Conservation (phyloP, 2,113 vertebrate species). For the Terrapene triunguis region DNA sequence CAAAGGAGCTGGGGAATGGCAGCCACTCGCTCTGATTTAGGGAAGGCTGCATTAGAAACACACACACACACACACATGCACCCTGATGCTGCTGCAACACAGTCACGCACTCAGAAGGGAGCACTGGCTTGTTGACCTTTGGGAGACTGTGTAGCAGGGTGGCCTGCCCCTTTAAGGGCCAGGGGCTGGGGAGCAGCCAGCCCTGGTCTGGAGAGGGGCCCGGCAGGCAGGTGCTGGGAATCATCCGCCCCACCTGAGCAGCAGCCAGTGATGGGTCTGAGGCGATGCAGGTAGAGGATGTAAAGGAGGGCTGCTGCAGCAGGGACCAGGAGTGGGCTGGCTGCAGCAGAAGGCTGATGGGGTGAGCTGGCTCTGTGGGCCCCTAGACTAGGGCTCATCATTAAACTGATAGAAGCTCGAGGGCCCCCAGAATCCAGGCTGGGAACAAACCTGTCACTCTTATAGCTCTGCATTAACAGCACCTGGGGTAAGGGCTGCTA, state of each 20-base stretch:
- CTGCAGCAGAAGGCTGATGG: neutral
- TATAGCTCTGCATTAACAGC: neutral
- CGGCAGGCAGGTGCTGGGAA: too few relatives aligned
- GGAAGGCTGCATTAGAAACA: neutral
- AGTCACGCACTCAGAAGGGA: too few relatives aligned
- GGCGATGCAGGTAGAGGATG: neutral
- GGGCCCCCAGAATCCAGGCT: neutral
- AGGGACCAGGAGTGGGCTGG: neutral
- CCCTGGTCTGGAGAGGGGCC: too few relatives aligned
- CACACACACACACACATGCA: too few relatives aligned
- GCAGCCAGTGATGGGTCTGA: too few relatives aligned
- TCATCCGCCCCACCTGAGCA: neutral
- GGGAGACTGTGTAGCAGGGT: too few relatives aligned
- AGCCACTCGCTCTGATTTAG: neutral
- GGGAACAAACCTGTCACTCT: neutral
- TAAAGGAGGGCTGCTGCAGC: neutral
- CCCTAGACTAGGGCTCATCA: neutral
- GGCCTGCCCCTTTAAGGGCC: neutral
- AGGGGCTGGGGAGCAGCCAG: too few relatives aligned
- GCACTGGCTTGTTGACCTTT: neutral
- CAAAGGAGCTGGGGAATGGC: neutral
- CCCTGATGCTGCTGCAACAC: too few relatives aligned
- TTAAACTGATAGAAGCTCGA: neutral
- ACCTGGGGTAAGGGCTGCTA: neutral
- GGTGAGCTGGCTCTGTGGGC: neutral